Conservation (phyloP, 2,113 vertebrate genomes). For the Amazona guildingii region DNA sequence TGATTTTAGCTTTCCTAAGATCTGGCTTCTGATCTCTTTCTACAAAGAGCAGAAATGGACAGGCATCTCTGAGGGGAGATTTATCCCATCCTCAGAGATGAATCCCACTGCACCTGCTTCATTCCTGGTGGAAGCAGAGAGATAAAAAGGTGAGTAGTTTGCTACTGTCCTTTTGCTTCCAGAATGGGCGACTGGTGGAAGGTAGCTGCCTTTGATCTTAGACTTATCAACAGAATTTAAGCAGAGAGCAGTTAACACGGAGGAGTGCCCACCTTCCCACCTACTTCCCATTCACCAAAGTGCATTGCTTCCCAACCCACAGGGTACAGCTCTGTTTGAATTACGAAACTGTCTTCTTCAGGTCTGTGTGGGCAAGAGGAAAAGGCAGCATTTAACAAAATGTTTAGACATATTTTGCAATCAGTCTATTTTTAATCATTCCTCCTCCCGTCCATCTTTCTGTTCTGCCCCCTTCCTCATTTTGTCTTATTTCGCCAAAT, state of each 20-base stretch:
- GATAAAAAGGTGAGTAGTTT: not conserved
- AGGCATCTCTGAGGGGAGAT: not conserved
- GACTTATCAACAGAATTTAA: not conserved
- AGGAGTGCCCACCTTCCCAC: conserved; percentile 27
- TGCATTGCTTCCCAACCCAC: conserved; percentile 14
- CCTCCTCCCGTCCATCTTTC: not conserved
- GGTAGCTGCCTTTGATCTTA: not conserved
- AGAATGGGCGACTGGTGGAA: not conserved
- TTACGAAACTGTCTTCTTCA: conserved; percentile 37
- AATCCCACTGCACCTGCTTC: not conserved
- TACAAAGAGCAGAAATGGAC: not conserved
- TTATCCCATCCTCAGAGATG: not conserved
- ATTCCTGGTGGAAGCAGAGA: not conserved
- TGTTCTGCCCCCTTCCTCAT: not conserved
- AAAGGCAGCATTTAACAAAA: conserved; percentile 5
- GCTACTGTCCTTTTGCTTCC: not conserved
- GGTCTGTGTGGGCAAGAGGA: not conserved
- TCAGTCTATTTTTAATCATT: conserved; percentile 9
- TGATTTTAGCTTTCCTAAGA: not conserved
- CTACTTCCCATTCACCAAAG: not conserved
- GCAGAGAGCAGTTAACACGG: not conserved
- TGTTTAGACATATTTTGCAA: conserved; percentile 5
- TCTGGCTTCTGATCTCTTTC: not conserved
- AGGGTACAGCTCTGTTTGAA: conserved; percentile 3
- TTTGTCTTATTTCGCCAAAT: not conserved